These are phyloP conservation scores for Conus ventricosus DNA, from an alignment of 1,140 invertebrate genomes.

Conservation along the genomic window DNA sequence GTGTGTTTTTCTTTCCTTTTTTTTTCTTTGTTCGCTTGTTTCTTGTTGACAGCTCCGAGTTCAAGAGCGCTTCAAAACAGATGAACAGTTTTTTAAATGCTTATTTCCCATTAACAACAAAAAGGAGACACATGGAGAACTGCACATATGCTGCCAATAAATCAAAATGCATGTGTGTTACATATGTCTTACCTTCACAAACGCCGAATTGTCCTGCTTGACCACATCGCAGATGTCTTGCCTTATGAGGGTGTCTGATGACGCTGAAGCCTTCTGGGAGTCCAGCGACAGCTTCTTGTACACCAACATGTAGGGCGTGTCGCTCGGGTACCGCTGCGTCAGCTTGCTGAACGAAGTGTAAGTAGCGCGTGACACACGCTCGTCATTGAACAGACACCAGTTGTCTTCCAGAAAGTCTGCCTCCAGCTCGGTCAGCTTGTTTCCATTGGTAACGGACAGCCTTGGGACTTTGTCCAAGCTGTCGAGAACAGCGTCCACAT, in stretches of 20 bases:
- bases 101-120: no score
- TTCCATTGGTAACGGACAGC: neutral
- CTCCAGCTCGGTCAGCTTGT: neutral
- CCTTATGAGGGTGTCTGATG: conserved; percentile 65
- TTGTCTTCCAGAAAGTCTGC: conserved; percentile 72
- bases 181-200: conserved; percentile 61
- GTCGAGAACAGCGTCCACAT: conserved; percentile 49
- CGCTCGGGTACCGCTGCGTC: conserved; percentile 78
- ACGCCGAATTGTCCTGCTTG: conserved; percentile 74
- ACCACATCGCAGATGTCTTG: conserved; percentile 76
- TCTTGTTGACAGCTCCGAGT: no score
- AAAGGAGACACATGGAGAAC: no score
- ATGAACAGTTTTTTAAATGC: no score
- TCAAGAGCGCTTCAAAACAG: no score
- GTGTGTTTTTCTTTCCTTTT: no score
- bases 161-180: no score
- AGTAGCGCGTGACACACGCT: conserved; percentile 80
- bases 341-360: conserved; percentile 80
- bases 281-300: conserved; percentile 77
- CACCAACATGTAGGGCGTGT: conserved; percentile 89
- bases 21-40: no score
- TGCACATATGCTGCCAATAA: no score
- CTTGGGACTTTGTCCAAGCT: conserved; percentile 29
- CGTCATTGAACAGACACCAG: conserved; percentile 91
- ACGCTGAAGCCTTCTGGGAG: conserved; percentile 5